Evolutionary conservation across 1,140 invertebrate species (phyloP).

Genomic region (Diabrotica virgifera): DNA sequence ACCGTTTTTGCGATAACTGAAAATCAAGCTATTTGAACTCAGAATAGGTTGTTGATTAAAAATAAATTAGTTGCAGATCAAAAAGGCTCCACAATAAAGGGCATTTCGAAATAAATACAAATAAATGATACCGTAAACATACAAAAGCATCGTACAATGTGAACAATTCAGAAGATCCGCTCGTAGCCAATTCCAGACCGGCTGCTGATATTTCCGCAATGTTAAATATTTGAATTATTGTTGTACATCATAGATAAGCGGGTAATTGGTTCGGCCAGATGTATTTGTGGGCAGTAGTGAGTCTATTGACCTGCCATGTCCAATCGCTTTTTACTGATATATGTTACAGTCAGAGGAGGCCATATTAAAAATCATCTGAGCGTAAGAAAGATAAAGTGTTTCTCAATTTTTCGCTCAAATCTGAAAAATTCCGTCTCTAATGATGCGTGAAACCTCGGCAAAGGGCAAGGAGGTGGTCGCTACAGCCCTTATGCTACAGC

Average conservation of each 20-base stretch:
- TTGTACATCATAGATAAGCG: constrained; percentile 21
- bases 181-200: neutral
- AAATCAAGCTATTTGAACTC: no score
- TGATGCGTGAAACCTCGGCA: constrained; percentile 30
- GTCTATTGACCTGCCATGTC: constrained; percentile 23
- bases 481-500: constrained; percentile 14
- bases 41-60: neutral
- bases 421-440: constrained; percentile 32
- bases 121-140: neutral
- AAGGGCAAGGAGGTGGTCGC: constrained; percentile 16
- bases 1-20: no score
- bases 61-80: neutral
- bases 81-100: neutral
- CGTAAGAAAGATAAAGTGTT: constrained; percentile 39
- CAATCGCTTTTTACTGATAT: constrained; percentile 23
- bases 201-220: constrained; percentile 16
- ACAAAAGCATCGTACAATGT: constrained; percentile 1
- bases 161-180: neutral
- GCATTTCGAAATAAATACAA: neutral
- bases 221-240: constrained; percentile 23
- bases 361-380: constrained; percentile 37
- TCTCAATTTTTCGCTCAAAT: constrained; percentile 37
- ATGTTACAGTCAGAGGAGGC: constrained; percentile 30
- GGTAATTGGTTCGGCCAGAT: constrained; percentile 16
- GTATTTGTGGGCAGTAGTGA: constrained; percentile 16